A percentile compares a stretch with the other conserved stretches of the same genome.
phyloP scores from a whole-genome alignment of 2,888 invertebrate species.

The Lapara coniferarum region DNA sequence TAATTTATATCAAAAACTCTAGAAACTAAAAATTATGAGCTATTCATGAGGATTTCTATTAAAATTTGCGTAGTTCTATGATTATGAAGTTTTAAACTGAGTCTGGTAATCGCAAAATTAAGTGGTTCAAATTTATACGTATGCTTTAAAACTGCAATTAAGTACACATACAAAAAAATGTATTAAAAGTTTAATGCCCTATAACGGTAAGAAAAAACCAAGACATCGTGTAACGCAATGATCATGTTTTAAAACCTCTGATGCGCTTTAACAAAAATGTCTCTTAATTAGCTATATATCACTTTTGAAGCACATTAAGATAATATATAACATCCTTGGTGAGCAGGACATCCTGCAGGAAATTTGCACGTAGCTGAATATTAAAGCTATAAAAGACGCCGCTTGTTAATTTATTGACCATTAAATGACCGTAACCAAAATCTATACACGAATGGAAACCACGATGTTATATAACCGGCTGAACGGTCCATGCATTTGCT shows the following conservation, averaged over 20 bases:
- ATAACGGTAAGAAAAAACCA: constrained; percentile 6
- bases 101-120: background rate
- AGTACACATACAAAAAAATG: background rate
- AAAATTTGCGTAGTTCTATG: background rate
- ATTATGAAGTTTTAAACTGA: background rate
- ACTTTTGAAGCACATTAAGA: constrained; percentile 12
- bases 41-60: background rate
- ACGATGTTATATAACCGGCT: background rate
- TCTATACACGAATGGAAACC: background rate
- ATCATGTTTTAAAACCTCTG: constrained; percentile 1
- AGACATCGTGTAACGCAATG: background rate
- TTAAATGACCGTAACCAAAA: background rate
- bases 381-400: background rate
- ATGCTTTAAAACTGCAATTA: too few relatives aligned
- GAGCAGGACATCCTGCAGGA: constrained; percentile 11
- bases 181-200: background rate
- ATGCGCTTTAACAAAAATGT: background rate
- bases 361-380: background rate
- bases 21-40: background rate
- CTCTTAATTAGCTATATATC: background rate
- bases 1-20: background rate
- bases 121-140: background rate
- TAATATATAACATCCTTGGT: constrained; percentile 3
- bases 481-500: constrained; percentile 6
- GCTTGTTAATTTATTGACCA: background rate